Evolutionary conservation across 2,888 invertebrate species (phyloP), one percentile per base, ranked within the genome.

Genomic region (Carabus problematicus): DNA sequence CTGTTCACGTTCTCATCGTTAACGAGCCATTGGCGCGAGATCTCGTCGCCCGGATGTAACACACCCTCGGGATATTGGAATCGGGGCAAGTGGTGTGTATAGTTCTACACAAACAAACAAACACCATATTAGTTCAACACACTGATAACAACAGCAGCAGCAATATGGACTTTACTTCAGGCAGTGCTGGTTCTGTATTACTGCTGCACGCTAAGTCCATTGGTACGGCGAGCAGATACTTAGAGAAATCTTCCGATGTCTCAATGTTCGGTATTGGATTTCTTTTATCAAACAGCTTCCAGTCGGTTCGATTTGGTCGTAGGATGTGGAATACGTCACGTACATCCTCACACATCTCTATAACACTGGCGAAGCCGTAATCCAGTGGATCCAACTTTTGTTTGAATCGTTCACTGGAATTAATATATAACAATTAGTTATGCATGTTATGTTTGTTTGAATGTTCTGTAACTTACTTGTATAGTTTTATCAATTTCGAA

Each of bases 401-500:
- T n/a, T 67, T 71, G 68, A 77, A 80, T 69, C 72, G 72, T 71
- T 76, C 73, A 40, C 78, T 80, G 60, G 18, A 74, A 73, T 39
- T 60, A 40, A 45, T 69, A 64, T 12, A 59, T 11, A 19, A 56
- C 8, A 56, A 18, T 56, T 8, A n/a, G n/a, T n/a, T n/a, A n/a
- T n/a, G n/a, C n/a, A n/a, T 29, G 29, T 29, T 29, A 29, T n/a
- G n/a, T 29, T 29, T 29, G 29, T 29, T n/a, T n/a, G n/a, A n/a
- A n/a, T n/a, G n/a, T n/a, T n/a, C 6, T 4, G 18, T 8, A 62
- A 72, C 75, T 73, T 73, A 85, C 85, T 80, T 81, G 76, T 86
- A 85, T 2, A 82, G 70, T 11, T 77, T 74, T 7, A 83, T 78
- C 3, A 87, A 76, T 49, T 84, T 82, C 0, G 81, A 79, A 73